Evolutionary conservation across 2,113 vertebrate species (phyloP).

Genomic region (Nansenia antarctica): DNA sequence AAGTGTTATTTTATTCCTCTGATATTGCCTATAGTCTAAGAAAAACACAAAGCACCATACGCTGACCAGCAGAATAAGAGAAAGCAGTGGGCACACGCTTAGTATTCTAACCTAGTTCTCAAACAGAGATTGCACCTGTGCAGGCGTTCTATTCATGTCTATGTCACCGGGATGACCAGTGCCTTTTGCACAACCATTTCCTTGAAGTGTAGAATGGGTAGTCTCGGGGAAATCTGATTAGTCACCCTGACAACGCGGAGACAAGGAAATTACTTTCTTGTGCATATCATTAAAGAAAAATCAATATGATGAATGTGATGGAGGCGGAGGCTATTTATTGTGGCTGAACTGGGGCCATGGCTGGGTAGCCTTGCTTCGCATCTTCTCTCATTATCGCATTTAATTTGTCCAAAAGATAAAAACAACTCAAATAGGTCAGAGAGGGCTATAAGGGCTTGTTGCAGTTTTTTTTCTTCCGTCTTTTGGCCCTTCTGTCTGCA

Average conservation of each 20-base stretch:
- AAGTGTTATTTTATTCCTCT: too few relatives aligned
- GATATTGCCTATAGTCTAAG: too few relatives aligned
- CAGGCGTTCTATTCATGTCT: conserved; percentile 62
- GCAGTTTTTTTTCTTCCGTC: background rate
- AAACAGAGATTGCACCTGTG: conserved; percentile 61
- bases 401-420: conserved; percentile 61
- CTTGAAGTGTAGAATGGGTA: conserved; percentile 76
- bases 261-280: conserved; percentile 86
- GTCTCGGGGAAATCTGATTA: conserved; percentile 79
- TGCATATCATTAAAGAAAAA: conserved; percentile 87
- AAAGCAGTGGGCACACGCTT: conserved; percentile 38
- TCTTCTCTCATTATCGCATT: conserved; percentile 57
- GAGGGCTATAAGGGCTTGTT: conserved; percentile 18
- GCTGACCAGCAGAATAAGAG: conserved; percentile 22
- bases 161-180: conserved; percentile 69
- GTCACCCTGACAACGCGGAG: conserved; percentile 81
- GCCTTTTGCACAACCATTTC: conserved; percentile 77
- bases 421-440: conserved; percentile 33
- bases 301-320: conserved; percentile 82
- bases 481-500: conserved; percentile 11
- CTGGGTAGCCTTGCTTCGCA: conserved; percentile 46
- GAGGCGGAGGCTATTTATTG: conserved; percentile 76
- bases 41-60: conserved; percentile 31
- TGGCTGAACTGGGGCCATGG: conserved; percentile 66
- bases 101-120: conserved; percentile 58